These are phyloP conservation scores for Psammodynastes pulverulentus DNA, from an alignment of 2,113 vertebrate genomes.

Conservation along the genomic window DNA sequence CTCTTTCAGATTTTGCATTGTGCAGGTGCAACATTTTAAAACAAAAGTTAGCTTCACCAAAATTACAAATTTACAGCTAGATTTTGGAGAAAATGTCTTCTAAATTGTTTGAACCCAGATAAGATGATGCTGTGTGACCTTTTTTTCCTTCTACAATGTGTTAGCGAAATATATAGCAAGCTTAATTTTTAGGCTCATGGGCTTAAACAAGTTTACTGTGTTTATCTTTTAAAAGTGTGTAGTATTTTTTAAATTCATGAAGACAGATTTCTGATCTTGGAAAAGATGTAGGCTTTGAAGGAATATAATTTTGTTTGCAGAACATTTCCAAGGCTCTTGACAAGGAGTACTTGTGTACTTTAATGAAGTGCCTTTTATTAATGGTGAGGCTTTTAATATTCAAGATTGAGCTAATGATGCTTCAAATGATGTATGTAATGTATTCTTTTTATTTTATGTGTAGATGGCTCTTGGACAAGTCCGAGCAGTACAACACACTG, in stretches of 20 bases:
- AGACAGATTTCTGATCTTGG: conserved; percentile 53
- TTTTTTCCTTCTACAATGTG: conserved; percentile 44
- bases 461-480: conserved; percentile 87
- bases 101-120: conserved; percentile 52
- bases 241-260: conserved; percentile 35
- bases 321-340: conserved; percentile 68
- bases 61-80: conserved; percentile 38
- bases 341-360: conserved; percentile 68
- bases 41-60: conserved; percentile 35
- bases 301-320: conserved; percentile 66
- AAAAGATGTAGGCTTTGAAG: conserved; percentile 58
- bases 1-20: background rate
- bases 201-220: conserved; percentile 52
- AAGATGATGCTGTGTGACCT: conserved; percentile 44
- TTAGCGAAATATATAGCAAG: conserved; percentile 39
- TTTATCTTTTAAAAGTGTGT: conserved; percentile 20
- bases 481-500: conserved; percentile 83
- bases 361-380: conserved; percentile 65
- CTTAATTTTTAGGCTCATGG: conserved; percentile 45
- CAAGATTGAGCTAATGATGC: conserved; percentile 80
- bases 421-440: conserved; percentile 82
- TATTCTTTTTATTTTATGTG: conserved; percentile 86
- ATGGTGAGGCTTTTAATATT: conserved; percentile 75
- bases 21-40: conserved; percentile 1
- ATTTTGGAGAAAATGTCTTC: conserved; percentile 19